phyloP scores from a whole-genome alignment of 2,888 invertebrate genomes.

The Ochropacha duplaris region DNA sequence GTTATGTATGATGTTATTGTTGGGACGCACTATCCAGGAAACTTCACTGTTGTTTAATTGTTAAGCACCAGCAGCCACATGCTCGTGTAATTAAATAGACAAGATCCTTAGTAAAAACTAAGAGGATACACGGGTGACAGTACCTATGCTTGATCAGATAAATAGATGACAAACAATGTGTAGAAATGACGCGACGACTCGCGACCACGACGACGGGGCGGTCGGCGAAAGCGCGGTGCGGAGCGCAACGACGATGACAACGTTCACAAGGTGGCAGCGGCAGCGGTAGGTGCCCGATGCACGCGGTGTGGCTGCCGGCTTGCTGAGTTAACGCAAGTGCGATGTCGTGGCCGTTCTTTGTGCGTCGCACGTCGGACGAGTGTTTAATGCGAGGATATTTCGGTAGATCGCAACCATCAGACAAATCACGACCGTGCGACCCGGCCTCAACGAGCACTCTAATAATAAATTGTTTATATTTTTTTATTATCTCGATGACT shows the following conservation, averaged over 20 bases:
- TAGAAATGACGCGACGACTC: neutral
- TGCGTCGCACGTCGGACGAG: conserved; percentile 55
- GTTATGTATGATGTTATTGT: no score
- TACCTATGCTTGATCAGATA: neutral
- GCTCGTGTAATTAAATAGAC: no score
- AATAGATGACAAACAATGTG: neutral
- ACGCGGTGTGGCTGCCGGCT: conserved; percentile 38
- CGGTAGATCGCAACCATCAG: conserved; percentile 79
- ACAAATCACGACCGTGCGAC: conserved; percentile 81
- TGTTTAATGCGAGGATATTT: conserved; percentile 78
- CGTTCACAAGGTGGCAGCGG: conserved; percentile 15
- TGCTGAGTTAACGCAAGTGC: conserved; percentile 51
- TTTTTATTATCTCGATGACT: conserved; percentile 72
- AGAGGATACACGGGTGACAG: neutral
- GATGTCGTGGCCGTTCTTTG: conserved; percentile 61
- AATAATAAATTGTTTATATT: conserved; percentile 83
- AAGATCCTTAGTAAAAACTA: neutral
- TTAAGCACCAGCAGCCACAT: no score
- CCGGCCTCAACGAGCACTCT: conserved; percentile 79
- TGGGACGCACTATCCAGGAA: no score
- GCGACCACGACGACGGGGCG: neutral
- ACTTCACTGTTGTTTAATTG: conserved; percentile 49
- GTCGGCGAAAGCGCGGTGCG: conserved; percentile 5
- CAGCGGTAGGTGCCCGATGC: conserved; percentile 11
- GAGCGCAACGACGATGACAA: conserved; percentile 19